Evolutionary conservation across 1,140 invertebrate genomes (phyloP), one percentile per base, ranked within the genome.

Genomic region (Anoplolepis gracilipes): DNA sequence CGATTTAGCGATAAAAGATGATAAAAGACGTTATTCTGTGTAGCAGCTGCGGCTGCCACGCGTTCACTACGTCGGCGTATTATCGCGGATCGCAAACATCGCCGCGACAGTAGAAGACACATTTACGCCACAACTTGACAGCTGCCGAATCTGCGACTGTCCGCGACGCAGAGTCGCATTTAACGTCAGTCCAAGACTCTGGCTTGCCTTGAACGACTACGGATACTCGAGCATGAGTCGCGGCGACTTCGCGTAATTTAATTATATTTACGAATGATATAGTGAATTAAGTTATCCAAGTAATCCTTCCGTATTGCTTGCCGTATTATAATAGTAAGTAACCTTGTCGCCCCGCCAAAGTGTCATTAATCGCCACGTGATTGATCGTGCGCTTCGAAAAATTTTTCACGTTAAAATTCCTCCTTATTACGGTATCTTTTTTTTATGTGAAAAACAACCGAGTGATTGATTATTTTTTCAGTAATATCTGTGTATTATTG

Each of bases 251-350:
- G 28, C 25, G 19, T 22, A 22, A 11, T 33, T 42, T 13, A 28
- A 33, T 78, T 49, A 49, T 49, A n/a, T n/a, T n/a, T n/a, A n/a
- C 28, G 19, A 39, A 36, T 4, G 6, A 16, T 7, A 59, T 30
- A 10, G 61, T 19, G 39, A 4, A 25, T 25, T 16, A 19, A n/a
- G 62, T 33, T 19, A 19, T 30, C 6, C 22, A 28, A 61, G 22
- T 61, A 13, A 36, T 19, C 16, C 6, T 1, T 62, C 11, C 75
- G 28, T 42, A 11, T 49, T 19, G 33, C 25, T 78, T 49, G 39
- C 25, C 13, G 19, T 33, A 4, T 72, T 28, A 65, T 33, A 30
- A 78, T 65, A 28, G 75, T 78, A 49, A 77, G 57, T 77, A 49
- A 65, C 28, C 75, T 49, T 1, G 55, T 22, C 5, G 3, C 22